phyloP scores from a whole-genome alignment of 2,888 invertebrate genomes.

The Epinotia nisella region DNA sequence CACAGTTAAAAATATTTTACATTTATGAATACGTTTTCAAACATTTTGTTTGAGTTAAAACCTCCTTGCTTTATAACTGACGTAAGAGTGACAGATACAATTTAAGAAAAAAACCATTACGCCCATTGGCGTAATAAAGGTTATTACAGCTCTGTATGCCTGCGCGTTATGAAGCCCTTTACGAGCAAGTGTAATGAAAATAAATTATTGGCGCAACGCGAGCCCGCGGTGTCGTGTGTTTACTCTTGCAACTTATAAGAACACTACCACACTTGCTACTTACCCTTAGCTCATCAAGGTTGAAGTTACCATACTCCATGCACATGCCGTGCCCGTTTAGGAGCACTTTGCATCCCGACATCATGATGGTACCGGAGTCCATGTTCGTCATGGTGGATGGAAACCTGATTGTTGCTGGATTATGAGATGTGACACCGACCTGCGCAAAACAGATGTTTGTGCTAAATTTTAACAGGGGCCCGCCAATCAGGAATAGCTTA shows the following conservation, averaged over 20 bases:
- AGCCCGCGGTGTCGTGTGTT: neutral
- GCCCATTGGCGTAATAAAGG: too few species aligned
- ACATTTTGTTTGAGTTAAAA: too few species aligned
- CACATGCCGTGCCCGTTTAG: constrained; percentile 97
- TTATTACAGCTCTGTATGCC: too few species aligned
- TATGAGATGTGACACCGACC: constrained; percentile 97
- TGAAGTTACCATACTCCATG: constrained; percentile 95
- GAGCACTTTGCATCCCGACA: constrained; percentile 98
- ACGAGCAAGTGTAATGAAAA: too few species aligned
- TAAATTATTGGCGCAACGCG: neutral
- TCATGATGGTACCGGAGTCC: constrained; percentile 96
- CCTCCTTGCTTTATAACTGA: too few species aligned
- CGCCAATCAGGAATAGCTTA: neutral
- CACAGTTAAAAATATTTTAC: too few species aligned
- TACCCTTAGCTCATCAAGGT: constrained; percentile 95
- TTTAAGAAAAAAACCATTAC: too few species aligned
- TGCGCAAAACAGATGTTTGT: constrained; percentile 55
- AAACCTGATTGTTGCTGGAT: constrained; percentile 94
- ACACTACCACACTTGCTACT: constrained; percentile 48
- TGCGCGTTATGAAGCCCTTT: too few species aligned
- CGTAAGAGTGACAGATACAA: too few species aligned
- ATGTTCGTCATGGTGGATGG: constrained; percentile 99
- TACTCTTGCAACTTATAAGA: neutral
- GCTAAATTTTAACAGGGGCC: neutral
- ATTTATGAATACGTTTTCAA: too few species aligned